Percentiles rank a stretch among this genome's conserved stretches.
Evolutionary conservation across 2,113 vertebrate species (phyloP).

Genomic region (Falcunculus frontatus): DNA sequence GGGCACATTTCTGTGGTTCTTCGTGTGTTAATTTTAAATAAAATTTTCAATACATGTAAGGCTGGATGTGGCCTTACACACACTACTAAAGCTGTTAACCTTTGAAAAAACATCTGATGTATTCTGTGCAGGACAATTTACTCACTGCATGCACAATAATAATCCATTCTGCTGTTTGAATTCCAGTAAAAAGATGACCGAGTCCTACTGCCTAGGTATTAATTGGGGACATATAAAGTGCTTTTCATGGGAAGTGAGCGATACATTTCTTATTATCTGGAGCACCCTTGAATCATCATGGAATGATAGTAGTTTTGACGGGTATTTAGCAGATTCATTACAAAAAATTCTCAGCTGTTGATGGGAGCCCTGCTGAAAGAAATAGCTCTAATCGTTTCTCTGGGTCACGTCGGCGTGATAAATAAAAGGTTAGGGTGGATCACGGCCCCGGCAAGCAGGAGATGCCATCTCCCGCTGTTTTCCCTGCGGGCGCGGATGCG

Average conservation of each 20-base stretch:
- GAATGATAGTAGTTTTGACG: background rate
- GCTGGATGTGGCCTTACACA: background rate
- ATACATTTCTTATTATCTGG: background rate
- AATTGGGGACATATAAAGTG: background rate
- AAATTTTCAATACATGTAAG: background rate
- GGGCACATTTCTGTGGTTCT: background rate
- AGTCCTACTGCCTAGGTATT: background rate
- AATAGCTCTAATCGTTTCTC: background rate
- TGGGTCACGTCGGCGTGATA: slow-evolving; percentile 11
- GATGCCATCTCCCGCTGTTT: background rate
- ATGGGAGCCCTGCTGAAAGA: background rate
- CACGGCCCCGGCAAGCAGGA: background rate
- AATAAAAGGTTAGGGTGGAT: slow-evolving; percentile 18
- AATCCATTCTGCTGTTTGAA: background rate
- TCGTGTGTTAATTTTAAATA: background rate
- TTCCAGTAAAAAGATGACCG: background rate
- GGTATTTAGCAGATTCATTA: background rate
- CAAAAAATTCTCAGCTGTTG: background rate
- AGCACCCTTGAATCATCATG: background rate
- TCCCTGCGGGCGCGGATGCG: slow-evolving; percentile 16
- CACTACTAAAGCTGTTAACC: background rate
- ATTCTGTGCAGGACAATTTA: background rate
- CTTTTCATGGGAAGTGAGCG: background rate
- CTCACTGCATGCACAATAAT: background rate
- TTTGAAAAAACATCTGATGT: background rate